A percentile compares a stretch with the other conserved stretches of the same genome.
phyloP scores from a whole-genome alignment of 2,888 invertebrate species.

The Tetropium fuscum region DNA sequence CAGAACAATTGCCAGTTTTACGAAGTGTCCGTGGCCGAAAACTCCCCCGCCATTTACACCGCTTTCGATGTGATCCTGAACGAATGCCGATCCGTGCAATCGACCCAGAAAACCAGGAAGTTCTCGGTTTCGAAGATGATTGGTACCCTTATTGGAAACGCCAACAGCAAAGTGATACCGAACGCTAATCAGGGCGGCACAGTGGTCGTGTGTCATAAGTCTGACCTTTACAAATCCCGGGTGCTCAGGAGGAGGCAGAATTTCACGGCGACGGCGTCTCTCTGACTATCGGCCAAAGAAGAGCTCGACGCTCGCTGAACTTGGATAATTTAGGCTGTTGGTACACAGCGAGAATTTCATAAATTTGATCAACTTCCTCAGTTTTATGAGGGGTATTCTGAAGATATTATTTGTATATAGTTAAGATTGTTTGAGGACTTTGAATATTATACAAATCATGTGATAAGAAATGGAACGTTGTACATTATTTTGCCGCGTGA shows the following conservation, averaged over 20 bases:
- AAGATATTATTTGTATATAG: slow-evolving; percentile 20
- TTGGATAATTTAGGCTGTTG: slow-evolving; percentile 14
- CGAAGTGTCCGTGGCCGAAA: slow-evolving; percentile 86
- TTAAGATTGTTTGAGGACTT: slow-evolving; percentile 18
- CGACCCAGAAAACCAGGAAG: slow-evolving; percentile 72
- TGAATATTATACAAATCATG: not conserved
- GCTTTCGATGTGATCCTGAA: slow-evolving; percentile 78
- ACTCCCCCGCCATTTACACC: slow-evolving; percentile 78
- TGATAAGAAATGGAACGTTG: slow-evolving; percentile 6
- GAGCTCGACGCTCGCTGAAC: slow-evolving; percentile 55
- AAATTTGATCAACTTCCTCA: slow-evolving; percentile 49
- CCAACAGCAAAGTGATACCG: slow-evolving; percentile 60
- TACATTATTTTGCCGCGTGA: not conserved
- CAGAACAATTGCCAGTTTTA: slow-evolving; percentile 80
- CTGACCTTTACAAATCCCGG: slow-evolving; percentile 70
- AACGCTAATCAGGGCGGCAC: slow-evolving; percentile 69
- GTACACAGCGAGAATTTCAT: slow-evolving; percentile 6
- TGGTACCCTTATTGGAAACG: slow-evolving; percentile 76
- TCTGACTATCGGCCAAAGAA: slow-evolving; percentile 70
- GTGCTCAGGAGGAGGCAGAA: slow-evolving; percentile 71
- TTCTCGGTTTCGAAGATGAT: slow-evolving; percentile 86
- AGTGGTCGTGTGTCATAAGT: slow-evolving; percentile 72
- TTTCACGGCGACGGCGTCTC: slow-evolving; percentile 74
- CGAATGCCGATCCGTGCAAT: slow-evolving; percentile 70
- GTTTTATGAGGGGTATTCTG: slow-evolving; percentile 57